These are phyloP conservation scores for Crocuta crocuta DNA, from an alignment of 2,113 vertebrate genomes.

Conservation along the genomic window DNA sequence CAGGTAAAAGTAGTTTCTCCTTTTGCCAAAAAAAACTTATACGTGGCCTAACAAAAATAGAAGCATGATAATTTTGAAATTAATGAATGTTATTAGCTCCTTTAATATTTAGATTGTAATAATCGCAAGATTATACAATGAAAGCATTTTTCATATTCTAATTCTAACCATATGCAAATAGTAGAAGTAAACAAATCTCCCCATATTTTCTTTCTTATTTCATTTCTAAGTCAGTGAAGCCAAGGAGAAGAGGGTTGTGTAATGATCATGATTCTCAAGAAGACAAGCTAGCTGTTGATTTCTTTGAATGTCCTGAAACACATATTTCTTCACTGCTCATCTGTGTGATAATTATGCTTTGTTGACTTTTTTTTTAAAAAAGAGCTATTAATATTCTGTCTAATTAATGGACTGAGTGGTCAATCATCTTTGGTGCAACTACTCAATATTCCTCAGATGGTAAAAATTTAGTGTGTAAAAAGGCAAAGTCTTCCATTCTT, in stretches of 20 bases:
- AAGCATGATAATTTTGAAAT: slow-evolving; percentile 46
- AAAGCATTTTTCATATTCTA: slow-evolving; percentile 25
- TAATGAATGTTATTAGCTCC: slow-evolving; percentile 19
- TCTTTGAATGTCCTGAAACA: not conserved
- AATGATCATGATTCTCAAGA: not conserved
- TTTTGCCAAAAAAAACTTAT: slow-evolving; percentile 48
- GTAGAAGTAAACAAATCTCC: not conserved
- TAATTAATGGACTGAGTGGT: not conserved
- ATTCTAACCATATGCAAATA: slow-evolving; percentile 20
- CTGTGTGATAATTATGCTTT: not conserved
- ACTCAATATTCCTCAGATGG: slow-evolving; percentile 5
- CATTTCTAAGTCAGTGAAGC: not conserved
- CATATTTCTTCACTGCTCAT: not conserved
- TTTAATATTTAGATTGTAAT: slow-evolving; percentile 32
- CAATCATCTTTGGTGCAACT: not conserved
- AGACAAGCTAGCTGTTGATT: not conserved
- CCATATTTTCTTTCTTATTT: slow-evolving; percentile 22
- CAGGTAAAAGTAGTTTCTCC: not conserved
- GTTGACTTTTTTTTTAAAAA: not conserved
- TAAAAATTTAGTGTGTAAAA: not conserved
- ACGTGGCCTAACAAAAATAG: slow-evolving; percentile 22
- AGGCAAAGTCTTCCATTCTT: not conserved
- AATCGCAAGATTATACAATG: not conserved
- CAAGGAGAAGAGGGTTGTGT: not conserved
- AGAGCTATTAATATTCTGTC: not conserved